These are phyloP conservation scores for Rhinoderma darwinii DNA, from an alignment of 2,113 vertebrate genomes.

Conservation along the genomic window DNA sequence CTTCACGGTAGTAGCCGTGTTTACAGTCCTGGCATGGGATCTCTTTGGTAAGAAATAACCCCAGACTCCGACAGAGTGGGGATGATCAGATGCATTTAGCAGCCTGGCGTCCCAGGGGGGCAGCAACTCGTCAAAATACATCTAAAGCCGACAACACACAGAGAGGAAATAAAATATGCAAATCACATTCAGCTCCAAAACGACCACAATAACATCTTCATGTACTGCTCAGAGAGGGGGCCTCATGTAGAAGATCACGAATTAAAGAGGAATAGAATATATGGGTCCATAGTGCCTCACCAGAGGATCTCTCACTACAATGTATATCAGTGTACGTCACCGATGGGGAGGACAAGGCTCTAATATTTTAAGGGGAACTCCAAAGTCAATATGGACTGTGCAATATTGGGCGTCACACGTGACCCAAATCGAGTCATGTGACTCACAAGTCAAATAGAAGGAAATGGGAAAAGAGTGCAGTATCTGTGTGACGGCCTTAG, in stretches of 20 bases:
- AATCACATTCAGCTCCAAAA: background rate
- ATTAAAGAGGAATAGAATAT: background rate
- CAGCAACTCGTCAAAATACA: slow-evolving; percentile 6
- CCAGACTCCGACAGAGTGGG: background rate
- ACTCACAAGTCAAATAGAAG: no score
- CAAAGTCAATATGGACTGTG: background rate
- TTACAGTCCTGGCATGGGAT: background rate
- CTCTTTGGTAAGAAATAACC: slow-evolving; percentile 2
- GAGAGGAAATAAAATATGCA: slow-evolving; percentile 13
- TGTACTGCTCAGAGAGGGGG: background rate
- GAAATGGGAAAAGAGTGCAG: no score
- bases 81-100: slow-evolving; percentile 10
- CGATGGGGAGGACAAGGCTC: no score
- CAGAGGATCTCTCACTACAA: background rate
- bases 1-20: background rate
- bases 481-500: no score
- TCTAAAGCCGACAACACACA: slow-evolving; percentile 11
- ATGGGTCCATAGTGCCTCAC: background rate
- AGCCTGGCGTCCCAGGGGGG: background rate
- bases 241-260: background rate
- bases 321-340: background rate
- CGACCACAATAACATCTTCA: background rate
- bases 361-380: no score
- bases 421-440: no score
- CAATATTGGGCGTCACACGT: no score